These are phyloP conservation scores for Chloroceryle aenea DNA, from an alignment of 2,113 vertebrate species.

Conservation along the genomic window DNA sequence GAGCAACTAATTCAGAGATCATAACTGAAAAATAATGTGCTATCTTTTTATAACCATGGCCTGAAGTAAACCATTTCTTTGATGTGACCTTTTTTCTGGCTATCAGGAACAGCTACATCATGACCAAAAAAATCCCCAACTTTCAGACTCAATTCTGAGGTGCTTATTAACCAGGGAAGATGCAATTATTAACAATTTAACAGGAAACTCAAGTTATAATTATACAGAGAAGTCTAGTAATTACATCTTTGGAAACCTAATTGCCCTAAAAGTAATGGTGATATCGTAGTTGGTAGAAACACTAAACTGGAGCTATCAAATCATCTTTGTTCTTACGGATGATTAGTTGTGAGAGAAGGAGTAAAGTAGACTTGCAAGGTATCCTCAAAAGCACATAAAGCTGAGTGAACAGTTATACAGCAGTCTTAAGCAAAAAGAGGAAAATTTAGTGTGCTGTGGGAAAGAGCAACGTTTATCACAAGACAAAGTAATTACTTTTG, in stretches of 20 bases:
- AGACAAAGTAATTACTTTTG: background rate
- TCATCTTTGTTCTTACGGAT: background rate
- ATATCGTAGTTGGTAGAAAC: background rate
- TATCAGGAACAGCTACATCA: background rate
- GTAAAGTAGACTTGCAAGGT: background rate
- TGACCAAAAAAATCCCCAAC: rapidly evolving
- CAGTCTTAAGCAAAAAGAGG: background rate
- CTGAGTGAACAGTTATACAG: background rate
- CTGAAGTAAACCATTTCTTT: background rate
- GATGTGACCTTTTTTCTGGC: background rate
- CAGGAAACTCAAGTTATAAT: background rate
- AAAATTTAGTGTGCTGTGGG: background rate
- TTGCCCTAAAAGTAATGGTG: background rate
- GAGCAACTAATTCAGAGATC: background rate
- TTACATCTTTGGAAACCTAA: background rate
- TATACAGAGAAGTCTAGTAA: background rate
- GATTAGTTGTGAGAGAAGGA: background rate
- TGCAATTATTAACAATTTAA: background rate
- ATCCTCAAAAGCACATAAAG: background rate
- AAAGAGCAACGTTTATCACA: background rate
- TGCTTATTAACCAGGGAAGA: background rate
- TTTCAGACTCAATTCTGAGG: background rate
- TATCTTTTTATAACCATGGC: background rate
- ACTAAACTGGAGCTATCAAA: background rate
- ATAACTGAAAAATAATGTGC: background rate